Evolutionary conservation across 2,113 vertebrate species (phyloP).

Genomic region (Muscicapa adusta): DNA sequence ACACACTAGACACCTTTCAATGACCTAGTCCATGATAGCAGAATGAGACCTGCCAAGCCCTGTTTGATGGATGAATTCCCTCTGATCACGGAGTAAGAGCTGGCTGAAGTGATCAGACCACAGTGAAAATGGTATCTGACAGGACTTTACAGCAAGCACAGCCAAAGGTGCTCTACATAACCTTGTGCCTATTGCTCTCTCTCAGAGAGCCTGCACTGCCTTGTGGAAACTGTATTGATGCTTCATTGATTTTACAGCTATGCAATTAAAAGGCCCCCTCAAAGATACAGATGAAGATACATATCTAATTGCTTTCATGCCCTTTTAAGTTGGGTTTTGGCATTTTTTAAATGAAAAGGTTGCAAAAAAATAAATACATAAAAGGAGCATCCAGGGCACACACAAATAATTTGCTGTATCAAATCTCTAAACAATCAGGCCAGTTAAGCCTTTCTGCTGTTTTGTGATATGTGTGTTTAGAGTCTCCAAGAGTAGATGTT

Average conservation of each 20-base stretch:
- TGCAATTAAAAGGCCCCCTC: not conserved
- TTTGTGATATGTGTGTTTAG: not conserved
- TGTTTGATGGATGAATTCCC: not conserved
- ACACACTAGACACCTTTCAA: not conserved
- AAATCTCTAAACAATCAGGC: not conserved
- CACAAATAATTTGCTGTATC: not conserved
- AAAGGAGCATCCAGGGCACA: not conserved
- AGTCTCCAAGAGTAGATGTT: not conserved
- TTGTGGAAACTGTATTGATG: not conserved
- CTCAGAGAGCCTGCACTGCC: not conserved
- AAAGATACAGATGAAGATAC: not conserved
- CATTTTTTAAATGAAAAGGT: not conserved
- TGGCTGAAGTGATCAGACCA: not conserved
- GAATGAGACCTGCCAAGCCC: not conserved
- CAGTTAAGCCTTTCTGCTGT: not conserved
- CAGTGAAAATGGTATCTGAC: not conserved
- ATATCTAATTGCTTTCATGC: not conserved
- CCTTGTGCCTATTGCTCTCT: not conserved
- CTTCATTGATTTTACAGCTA: not conserved
- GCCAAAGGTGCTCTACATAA: not conserved
- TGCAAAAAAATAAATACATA: not conserved
- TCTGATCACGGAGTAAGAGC: accelerated
- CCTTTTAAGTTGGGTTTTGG: not conserved
- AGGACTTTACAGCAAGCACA: not conserved
- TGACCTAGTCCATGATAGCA: not conserved